Evolutionary conservation across 2,888 invertebrate species (phyloP), one percentile per base, ranked within the genome.

Genomic region (Campoplex nolae): DNA sequence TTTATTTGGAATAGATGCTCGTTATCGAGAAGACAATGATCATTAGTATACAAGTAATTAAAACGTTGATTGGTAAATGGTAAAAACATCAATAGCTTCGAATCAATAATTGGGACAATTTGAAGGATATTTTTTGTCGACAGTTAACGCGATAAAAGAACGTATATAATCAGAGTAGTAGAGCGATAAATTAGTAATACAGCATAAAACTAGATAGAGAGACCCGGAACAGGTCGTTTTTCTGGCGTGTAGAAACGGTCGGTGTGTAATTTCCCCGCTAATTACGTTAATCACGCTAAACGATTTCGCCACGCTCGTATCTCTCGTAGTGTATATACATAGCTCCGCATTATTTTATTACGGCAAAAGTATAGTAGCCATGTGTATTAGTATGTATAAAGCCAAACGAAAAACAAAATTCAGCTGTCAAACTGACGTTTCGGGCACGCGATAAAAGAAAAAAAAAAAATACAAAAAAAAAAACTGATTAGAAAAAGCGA

Each of bases 251-350:
- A 68, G 16, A 67, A 42, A n/a, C 54, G n/a, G 54, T 23, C 56
- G 45, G 68, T 58, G 54, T 56, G 73, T 67, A 83, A 73, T 74
- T 70, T 79, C 32, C 32, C 38, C 51, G 67, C 74, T 84, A 85
- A 78, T 87, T 83, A 78, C 74, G 80, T 84, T 88, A 84, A 89
- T 83, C 85, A 86, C 76, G 81, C 83, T 78, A 86, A 87, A 87
- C 83, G 87, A 89, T 89, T 84, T 88, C 88, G 80, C 75, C 86
- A 85, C 84, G 88, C 86, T 88, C 81, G 75, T 86, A 83, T 88
- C 81, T 84, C 85, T 74, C 87, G 83, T 28, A 65, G 18, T 32
- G 32, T 13, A 38, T 32, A 35, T 28, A 54, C 3, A 23, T 42
- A 48, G 16, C 9, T 18, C 7, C 8, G 16, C 9, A 18, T 71